These are phyloP conservation scores for Pocillopora damicornis DNA, from an alignment of 64 coral and sea anemone genomes.

Conservation along the genomic window DNA sequence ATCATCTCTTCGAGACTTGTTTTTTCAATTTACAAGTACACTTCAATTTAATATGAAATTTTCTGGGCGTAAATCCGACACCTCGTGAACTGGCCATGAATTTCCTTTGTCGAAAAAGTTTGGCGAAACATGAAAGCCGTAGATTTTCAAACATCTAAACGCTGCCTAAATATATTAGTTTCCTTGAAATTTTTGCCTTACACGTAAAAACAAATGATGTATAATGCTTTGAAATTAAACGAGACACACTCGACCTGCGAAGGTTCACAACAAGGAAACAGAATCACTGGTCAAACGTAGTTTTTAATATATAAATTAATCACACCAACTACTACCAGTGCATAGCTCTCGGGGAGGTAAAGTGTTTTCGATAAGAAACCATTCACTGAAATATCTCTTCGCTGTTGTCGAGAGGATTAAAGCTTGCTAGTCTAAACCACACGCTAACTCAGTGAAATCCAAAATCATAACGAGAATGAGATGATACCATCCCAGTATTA, in stretches of 20 bases:
- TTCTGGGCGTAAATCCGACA: not conserved
- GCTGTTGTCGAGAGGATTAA: not conserved
- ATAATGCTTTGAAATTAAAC: not conserved
- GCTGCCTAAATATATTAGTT: not conserved
- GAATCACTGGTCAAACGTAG: slow-evolving; percentile 3
- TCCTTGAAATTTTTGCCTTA: not conserved
- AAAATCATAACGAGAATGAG: not conserved
- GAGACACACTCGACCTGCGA: slow-evolving; percentile 10
- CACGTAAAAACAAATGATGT: not conserved
- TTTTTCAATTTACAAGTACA: slow-evolving; percentile 10
- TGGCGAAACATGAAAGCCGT: not conserved
- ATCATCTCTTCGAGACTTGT: not conserved
- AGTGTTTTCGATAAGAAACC: not conserved
- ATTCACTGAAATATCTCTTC: not conserved
- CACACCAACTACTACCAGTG: not conserved
- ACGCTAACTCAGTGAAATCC: not conserved
- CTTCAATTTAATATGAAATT: not conserved
- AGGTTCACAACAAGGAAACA: not conserved
- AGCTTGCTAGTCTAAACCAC: not conserved
- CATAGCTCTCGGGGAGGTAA: not conserved
- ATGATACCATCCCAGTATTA: not conserved
- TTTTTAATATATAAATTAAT: not conserved
- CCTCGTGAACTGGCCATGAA: not conserved
- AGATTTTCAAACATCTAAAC: not conserved
- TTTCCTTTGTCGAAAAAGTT: not conserved